phyloP scores from a whole-genome alignment of 2,797 vertebrate genomes.

The Adelosebastes latens region DNA sequence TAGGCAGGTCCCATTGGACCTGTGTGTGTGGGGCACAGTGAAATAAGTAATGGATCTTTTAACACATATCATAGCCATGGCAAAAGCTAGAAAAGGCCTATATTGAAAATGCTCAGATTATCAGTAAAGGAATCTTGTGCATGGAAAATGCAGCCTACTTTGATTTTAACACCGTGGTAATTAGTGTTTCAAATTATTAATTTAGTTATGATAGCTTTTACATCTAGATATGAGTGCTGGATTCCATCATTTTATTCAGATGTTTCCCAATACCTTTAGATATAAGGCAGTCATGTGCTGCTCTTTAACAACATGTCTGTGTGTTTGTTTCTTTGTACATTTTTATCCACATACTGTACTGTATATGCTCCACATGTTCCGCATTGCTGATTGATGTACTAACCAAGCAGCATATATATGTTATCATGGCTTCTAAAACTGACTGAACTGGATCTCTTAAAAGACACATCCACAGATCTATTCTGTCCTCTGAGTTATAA shows the following conservation, averaged over 20 bases:
- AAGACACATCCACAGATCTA: background rate
- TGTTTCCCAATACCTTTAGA: background rate
- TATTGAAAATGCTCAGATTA: background rate
- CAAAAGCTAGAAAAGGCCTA: background rate
- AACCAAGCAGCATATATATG: background rate
- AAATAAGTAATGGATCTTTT: background rate
- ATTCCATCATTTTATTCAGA: background rate
- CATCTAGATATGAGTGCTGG: background rate
- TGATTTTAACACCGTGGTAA: constrained; percentile 5
- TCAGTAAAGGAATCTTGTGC: background rate
- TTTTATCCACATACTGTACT: background rate
- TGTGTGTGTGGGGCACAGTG: background rate
- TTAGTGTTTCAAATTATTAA: constrained; percentile 13
- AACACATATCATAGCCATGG: background rate
- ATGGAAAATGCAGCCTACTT: background rate
- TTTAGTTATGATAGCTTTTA: background rate
- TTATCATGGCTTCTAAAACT: background rate
- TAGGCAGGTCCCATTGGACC: background rate
- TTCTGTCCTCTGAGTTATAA: background rate
- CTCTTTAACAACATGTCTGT: background rate
- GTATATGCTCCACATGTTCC: background rate
- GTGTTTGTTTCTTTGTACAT: background rate
- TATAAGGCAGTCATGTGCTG: background rate
- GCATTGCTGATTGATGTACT: background rate
- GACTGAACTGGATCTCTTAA: background rate